phyloP scores from a whole-genome alignment of 2,888 invertebrate genomes.

The Chrysotoxum bicinctum region DNA sequence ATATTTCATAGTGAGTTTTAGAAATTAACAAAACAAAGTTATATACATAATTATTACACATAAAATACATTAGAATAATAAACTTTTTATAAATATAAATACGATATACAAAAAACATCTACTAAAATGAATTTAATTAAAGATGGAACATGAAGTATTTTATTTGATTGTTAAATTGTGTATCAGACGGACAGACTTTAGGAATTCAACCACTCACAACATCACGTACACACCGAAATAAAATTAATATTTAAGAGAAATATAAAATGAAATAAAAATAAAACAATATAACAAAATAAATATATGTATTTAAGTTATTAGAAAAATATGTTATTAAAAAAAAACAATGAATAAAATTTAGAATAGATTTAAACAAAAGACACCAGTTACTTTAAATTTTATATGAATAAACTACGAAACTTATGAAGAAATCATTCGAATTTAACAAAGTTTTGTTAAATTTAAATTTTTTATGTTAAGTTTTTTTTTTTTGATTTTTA shows the following conservation, averaged over 20 bases:
- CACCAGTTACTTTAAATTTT: slow-evolving; percentile 71
- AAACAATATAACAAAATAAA: slow-evolving; percentile 31
- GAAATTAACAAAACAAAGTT: slow-evolving; percentile 9
- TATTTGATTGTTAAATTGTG: background rate
- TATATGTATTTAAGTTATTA: slow-evolving; percentile 7
- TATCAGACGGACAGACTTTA: slow-evolving; percentile 1
- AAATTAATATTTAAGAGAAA: slow-evolving; percentile 2
- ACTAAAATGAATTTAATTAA: slow-evolving; percentile 1
- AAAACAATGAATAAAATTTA: slow-evolving; percentile 52
- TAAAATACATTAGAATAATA: slow-evolving; percentile 2
- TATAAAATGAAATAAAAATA: slow-evolving; percentile 57
- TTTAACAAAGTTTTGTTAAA: slow-evolving; percentile 69
- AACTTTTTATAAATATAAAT: background rate
- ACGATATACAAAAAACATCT: slow-evolving; percentile 9
- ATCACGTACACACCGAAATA: slow-evolving; percentile 25
- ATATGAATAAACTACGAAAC: slow-evolving; percentile 72
- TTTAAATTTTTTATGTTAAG: slow-evolving; percentile 30
- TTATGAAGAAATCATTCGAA: slow-evolving; percentile 74
- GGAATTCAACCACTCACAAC: slow-evolving; percentile 24
- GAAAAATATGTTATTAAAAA: slow-evolving; percentile 65
- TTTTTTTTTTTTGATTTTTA: slow-evolving; percentile 38
- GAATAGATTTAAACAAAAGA: slow-evolving; percentile 62
- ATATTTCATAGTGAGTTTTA: background rate
- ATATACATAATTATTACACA: background rate
- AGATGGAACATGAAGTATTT: background rate